Base-by-base conservation (phyloP, 2,113 vertebrate species). In the Apistogramma diplotaenia region DNA sequence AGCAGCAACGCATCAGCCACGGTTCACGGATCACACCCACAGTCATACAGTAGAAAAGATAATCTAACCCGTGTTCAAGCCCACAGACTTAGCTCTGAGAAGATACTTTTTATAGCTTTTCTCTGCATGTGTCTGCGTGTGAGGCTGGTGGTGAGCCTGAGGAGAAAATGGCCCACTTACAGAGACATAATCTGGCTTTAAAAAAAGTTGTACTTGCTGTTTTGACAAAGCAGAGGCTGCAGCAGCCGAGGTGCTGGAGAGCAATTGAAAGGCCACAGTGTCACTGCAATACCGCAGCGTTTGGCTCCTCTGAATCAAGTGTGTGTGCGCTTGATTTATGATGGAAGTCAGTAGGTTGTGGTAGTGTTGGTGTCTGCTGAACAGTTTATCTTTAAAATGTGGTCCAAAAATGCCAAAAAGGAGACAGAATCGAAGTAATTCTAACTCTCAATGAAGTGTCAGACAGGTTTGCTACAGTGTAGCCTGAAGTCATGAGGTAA, bases 11-110 rank as follows among this genome's bases (percentile, higher is more conserved):
- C 59, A 84, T 85, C 71, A 85, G 83, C 46, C 83, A 84, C 29
- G 71, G 81, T 87, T 84, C 83, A 86, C 46, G 73, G 83, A 83
- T 76, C 79, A 56, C 82, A 65, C 72, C 56, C 81, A 27, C 78
- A 49, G 85, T 27, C 76, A 67, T 43, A 80, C 76, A 65, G 18
- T 11, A 70, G 67, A 60, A 57, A 61, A 84, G 82, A 85, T 89
- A 35, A 89, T 86, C 83, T 81, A 78, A 81, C 58, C 60, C 59
- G 62, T 57, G 76, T 84, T 70, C 21, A 35, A 81, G 72, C 76
- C 78, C 81, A 43, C 76, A 79, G 80, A 86, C 77, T 81, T 12
- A 8, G 29, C 76, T 83, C 25, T 59, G 18, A 80, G 81, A 83
- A 73, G 58, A 57, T 61, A 19, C 65, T 77, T 78, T 76, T 51